These are phyloP conservation scores for Plestiodon gilberti DNA, from an alignment of 2,113 vertebrate genomes.

Conservation along the genomic window DNA sequence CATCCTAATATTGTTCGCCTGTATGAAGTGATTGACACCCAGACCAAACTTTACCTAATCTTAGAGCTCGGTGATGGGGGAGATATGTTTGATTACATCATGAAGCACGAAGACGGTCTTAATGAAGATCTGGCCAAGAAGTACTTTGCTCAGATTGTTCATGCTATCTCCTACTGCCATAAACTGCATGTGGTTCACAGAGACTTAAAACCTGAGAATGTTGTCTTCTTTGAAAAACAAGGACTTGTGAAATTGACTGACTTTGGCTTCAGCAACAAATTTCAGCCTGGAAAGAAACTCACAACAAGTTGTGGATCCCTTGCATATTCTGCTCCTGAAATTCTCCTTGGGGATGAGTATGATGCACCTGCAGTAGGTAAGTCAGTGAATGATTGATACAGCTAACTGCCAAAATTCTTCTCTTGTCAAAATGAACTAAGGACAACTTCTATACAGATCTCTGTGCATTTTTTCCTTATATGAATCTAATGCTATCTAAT, in stretches of 20 bases:
- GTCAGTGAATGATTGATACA: conserved; percentile 57
- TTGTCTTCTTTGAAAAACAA: conserved; percentile 98
- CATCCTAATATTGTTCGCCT: conserved; percentile 97
- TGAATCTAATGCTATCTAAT: background rate
- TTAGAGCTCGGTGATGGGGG: conserved; percentile 96
- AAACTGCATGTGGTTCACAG: conserved; percentile 96
- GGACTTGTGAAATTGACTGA: conserved; percentile 98
- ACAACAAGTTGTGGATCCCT: conserved; percentile 97
- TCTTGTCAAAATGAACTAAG: background rate
- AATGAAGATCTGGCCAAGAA: conserved; percentile 96
- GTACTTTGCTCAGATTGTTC: conserved; percentile 97
- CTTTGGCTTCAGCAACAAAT: conserved; percentile 99
- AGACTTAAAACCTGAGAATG: conserved; percentile 97
- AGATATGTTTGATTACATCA: conserved; percentile 99
- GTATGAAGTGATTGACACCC: conserved; percentile 97
- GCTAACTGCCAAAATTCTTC: background rate
- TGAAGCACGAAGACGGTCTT: conserved; percentile 98
- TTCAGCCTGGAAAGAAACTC: conserved; percentile 97
- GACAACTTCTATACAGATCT: background rate
- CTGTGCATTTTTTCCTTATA: background rate
- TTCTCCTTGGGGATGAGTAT: conserved; percentile 96
- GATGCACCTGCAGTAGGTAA: conserved; percentile 97
- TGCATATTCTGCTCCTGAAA: conserved; percentile 97
- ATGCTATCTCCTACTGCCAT: conserved; percentile 98
- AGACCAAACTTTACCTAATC: conserved; percentile 98